Conservation (phyloP, 2,113 vertebrate genomes). For the Epinephelus cyanopodus region DNA sequence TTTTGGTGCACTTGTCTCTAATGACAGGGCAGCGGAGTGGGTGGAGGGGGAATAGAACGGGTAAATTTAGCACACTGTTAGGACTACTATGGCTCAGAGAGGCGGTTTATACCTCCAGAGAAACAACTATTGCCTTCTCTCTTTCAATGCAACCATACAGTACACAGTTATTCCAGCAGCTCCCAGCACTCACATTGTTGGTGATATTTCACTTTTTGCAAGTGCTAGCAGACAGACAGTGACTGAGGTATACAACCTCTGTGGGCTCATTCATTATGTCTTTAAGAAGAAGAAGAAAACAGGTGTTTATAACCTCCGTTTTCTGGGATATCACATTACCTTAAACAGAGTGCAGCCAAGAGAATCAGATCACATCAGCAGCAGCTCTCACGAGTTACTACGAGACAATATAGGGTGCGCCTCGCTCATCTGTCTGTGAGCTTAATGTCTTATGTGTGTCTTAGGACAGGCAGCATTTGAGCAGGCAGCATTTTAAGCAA, state of each 20-base stretch:
- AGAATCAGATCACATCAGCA: constrained; percentile 53
- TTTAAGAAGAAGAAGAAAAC: constrained; percentile 55
- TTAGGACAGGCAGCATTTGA: constrained; percentile 8
- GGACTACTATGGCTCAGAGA: constrained; percentile 54
- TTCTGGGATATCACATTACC: constrained; percentile 46
- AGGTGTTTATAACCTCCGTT: constrained; percentile 58
- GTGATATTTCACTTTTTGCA: constrained; percentile 58
- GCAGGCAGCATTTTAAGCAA: constrained; percentile 27
- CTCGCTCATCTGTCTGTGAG: constrained; percentile 29
- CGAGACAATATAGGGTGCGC: constrained; percentile 26
- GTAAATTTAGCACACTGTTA: constrained; percentile 79
- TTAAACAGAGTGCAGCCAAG: constrained; percentile 33
- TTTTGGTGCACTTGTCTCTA: constrained; percentile 79
- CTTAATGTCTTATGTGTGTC: constrained; percentile 22
- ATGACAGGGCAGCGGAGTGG: constrained; percentile 77
- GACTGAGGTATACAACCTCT: constrained; percentile 36
- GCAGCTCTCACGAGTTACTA: constrained; percentile 42
- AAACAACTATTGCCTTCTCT: constrained; percentile 48
- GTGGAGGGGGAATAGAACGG: constrained; percentile 73
- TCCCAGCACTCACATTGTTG: constrained; percentile 35
- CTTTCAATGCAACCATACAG: constrained; percentile 41
- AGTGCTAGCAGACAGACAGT: constrained; percentile 36
- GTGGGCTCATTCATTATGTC: constrained; percentile 63
- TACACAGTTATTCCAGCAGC: constrained; percentile 38
- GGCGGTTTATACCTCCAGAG: constrained; percentile 51